Base-by-base conservation (phyloP, 1,140 invertebrate genomes). In the Gonatopus flavifemur region DNA sequence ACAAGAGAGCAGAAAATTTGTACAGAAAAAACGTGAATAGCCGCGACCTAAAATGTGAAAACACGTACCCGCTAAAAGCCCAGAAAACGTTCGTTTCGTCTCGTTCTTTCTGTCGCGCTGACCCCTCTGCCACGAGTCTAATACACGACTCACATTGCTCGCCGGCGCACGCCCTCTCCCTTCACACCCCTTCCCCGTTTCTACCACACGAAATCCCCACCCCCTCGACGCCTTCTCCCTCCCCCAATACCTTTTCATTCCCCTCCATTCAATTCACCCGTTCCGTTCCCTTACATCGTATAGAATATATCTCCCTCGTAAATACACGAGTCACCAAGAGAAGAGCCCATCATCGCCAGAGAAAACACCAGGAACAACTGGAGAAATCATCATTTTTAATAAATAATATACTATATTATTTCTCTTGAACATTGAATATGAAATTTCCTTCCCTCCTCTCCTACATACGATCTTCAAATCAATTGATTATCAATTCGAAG, bases 121-220 rank as follows among this genome's bases (percentile, higher is more conserved):
- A 67, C 67, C 69, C 68, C 68, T 74, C 71, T 74, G 72, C 70
- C 69, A 69, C 67, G 70, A 73, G 66, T 73, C 70, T 72, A 60
- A 72, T 66, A 72, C 56, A 69, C 71, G 64, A 64, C 69, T n/a
- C n/a, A n/a, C n/a, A n/a, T 72, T 65, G 66, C 65, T 70, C 59
- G 65, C 61, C 64, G 64, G 56, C 55, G 62, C 51, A 57, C 57
- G 49, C 51, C 35, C 43, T 49, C 37, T 53, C 52, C 57, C 42
- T 52, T 19, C 18, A 9, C 40, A 13, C 13, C n/a, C 15, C 22
- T 25, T 43, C 48, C 51, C 44, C 41, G 31, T 36, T 61, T 37
- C 32, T 25, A 39, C 36, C 39, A 49, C 42, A 20, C 31, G 41
- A n/a, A n/a, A n/a, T n/a, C n/a, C n/a, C 40, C 47, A 18, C 49